Evolutionary conservation across 2,888 invertebrate species (phyloP), one percentile per base, ranked within the genome.

Genomic region (Epistrophe grossulariae): DNA sequence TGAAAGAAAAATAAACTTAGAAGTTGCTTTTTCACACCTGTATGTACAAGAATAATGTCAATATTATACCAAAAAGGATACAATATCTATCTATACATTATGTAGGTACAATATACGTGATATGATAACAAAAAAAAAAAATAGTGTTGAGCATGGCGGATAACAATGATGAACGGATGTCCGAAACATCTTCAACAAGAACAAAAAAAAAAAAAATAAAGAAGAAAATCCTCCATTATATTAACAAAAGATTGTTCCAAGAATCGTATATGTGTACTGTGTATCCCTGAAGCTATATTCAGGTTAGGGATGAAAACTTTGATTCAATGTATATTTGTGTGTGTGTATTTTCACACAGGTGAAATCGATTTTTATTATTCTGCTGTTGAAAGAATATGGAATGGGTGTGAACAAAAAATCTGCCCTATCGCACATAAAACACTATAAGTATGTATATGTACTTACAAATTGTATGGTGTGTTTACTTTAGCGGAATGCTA

Each of bases 111-210:
- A 35, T 9, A 35, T 8, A 35, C 6, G 35, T 35, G 9, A 31
- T 31, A 7, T 52, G 62, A 79, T 71, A 64, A 35, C 31, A 31
- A 43, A 60, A 13, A n/a, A n/a, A n/a, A n/a, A 35, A 62, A 60
- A 78, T 62, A 55, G 40, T 52, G 43, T 59, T 52, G 59, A 59
- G 7, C 55, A 55, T 35, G 57, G 11, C 43, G 64, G 15, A 66
- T 77, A 38, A 31, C 77, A 78, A 72, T 28, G 62, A 48, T 35
- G 17, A 78, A 70, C 84, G 84, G 84, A 85, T 73, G 77, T 85
- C 84, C 84, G 84, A 78, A 73, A 81, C 73, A 70, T 81, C 70
- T 85, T 77, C 7, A 52, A 70, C 24, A 28, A 43, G 9, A 62
- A 40, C 8, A 19, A 17, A 19, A 24, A 60, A 38, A 19, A 4